phyloP scores from a whole-genome alignment of 2,888 invertebrate species.

The Anagyrus pseudococci region DNA sequence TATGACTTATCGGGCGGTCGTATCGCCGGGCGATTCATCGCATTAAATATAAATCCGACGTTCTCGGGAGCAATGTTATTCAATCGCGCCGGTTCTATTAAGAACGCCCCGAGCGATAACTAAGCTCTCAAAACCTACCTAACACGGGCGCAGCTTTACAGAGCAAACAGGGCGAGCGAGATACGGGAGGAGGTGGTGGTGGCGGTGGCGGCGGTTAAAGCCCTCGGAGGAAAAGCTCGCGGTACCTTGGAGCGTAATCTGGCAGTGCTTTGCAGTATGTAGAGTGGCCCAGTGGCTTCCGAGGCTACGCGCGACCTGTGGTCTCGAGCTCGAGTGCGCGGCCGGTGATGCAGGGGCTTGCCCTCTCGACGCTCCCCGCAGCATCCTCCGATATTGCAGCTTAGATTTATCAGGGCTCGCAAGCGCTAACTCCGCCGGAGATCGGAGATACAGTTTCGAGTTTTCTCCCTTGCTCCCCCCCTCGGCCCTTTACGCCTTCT shows the following conservation, averaged over 20 bases:
- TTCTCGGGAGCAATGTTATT: no score
- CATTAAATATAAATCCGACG: no score
- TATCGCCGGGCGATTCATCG: no score
- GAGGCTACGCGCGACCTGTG: background rate
- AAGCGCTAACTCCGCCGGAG: constrained; percentile 18
- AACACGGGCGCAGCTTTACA: no score
- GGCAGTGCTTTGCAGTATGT: constrained; percentile 18
- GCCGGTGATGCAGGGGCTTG: background rate
- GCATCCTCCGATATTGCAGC: constrained; percentile 1
- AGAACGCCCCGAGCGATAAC: no score
- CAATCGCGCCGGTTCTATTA: no score
- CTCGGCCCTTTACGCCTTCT: background rate
- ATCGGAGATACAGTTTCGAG: constrained; percentile 28
- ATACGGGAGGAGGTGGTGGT: no score
- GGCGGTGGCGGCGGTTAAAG: no score
- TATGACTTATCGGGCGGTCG: no score
- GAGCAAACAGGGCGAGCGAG: no score
- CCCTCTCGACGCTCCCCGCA: background rate
- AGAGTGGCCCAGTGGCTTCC: constrained; percentile 16
- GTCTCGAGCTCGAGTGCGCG: constrained; percentile 14
- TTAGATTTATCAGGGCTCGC: constrained; percentile 33
- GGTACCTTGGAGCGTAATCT: constrained; percentile 35
- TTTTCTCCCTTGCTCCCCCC: background rate
- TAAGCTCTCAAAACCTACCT: no score
- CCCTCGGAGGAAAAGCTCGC: constrained; percentile 32